phyloP scores from a whole-genome alignment of 2,888 invertebrate genomes.

The Drosophila falleni region DNA sequence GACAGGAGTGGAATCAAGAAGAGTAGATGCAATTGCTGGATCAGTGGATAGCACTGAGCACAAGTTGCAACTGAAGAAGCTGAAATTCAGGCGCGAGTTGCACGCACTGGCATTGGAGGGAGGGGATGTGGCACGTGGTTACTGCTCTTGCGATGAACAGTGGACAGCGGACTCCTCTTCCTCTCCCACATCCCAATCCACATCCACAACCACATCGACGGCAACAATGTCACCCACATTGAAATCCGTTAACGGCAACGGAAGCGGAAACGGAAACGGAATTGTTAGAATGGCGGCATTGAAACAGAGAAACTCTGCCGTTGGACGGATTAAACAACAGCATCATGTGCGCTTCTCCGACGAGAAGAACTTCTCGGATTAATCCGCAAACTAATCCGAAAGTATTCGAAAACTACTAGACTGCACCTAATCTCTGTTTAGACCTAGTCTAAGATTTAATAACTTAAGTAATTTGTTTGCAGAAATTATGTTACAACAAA shows the following conservation, averaged over 20 bases:
- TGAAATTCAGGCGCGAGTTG: slow-evolving; percentile 74
- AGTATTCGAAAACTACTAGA: slow-evolving; percentile 76
- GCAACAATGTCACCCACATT: slow-evolving; percentile 66
- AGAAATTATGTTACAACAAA: slow-evolving; percentile 12
- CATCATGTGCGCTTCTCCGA: slow-evolving; percentile 84
- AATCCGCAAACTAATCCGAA: slow-evolving; percentile 10
- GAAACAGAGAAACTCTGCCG: slow-evolving; percentile 41
- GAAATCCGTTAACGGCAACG: slow-evolving; percentile 47
- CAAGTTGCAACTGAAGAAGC: slow-evolving; percentile 65
- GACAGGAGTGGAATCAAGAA: slow-evolving; percentile 2
- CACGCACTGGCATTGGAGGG: slow-evolving; percentile 82
- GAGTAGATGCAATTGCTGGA: slow-evolving; percentile 8
- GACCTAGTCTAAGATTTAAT: slow-evolving; percentile 46
- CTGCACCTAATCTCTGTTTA: slow-evolving; percentile 82
- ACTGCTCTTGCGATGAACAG: slow-evolving; percentile 83
- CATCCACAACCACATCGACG: slow-evolving; percentile 71
- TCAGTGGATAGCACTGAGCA: slow-evolving; percentile 19
- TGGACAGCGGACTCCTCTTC: slow-evolving; percentile 73
- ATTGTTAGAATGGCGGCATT: slow-evolving; percentile 64
- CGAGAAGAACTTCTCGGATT: slow-evolving; percentile 84
- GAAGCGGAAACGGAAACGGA: slow-evolving; percentile 48
- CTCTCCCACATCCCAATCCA: slow-evolving; percentile 61
- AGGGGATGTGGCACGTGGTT: slow-evolving; percentile 80
- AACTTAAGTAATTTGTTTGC: slow-evolving; percentile 30
- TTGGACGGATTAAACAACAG: slow-evolving; percentile 76